These are phyloP conservation scores for Chrysaora quinquecirrha DNA, from an alignment of 30 jellyfish, hydroid and myxozoan species.

Conservation along the genomic window DNA sequence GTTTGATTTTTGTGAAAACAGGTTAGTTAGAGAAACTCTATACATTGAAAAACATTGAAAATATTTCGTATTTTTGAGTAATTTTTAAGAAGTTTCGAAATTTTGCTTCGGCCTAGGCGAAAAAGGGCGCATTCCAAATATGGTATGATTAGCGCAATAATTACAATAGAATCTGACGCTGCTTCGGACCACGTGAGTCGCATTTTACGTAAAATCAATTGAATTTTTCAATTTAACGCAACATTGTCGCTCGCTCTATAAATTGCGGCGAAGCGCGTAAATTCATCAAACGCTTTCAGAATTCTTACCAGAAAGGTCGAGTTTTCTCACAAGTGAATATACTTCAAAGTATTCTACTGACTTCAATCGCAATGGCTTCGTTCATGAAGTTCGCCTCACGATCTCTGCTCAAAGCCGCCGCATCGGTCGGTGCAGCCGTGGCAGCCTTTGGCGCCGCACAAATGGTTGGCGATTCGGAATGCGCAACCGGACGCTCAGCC, in stretches of 20 bases:
- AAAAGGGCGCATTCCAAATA: background rate
- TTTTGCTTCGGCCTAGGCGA: background rate
- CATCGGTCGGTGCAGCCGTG: background rate
- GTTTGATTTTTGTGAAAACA: too few relatives aligned
- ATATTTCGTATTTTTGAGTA: too few relatives aligned
- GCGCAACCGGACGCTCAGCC: conserved; percentile 34
- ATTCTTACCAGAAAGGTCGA: background rate
- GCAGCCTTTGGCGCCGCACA: background rate
- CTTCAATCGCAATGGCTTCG: conserved; percentile 12
- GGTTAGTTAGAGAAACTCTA: too few relatives aligned
- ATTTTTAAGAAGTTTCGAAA: too few relatives aligned
- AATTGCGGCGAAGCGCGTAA: background rate
- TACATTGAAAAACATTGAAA: too few relatives aligned
- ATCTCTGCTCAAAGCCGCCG: conserved; percentile 15
- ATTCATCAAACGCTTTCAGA: background rate
- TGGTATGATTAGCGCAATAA: background rate
- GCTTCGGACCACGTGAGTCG: background rate
- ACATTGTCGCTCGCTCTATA: background rate
- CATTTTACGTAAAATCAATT: background rate
- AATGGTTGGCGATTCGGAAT: background rate
- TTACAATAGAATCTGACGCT: background rate
- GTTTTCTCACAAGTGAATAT: too few relatives aligned
- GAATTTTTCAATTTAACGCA: background rate
- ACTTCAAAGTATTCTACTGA: too few relatives aligned
- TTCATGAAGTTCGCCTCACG: conserved; percentile 1